phyloP scores from a whole-genome alignment of 2,888 invertebrate species.

The Rhamnusium bicolor region DNA sequence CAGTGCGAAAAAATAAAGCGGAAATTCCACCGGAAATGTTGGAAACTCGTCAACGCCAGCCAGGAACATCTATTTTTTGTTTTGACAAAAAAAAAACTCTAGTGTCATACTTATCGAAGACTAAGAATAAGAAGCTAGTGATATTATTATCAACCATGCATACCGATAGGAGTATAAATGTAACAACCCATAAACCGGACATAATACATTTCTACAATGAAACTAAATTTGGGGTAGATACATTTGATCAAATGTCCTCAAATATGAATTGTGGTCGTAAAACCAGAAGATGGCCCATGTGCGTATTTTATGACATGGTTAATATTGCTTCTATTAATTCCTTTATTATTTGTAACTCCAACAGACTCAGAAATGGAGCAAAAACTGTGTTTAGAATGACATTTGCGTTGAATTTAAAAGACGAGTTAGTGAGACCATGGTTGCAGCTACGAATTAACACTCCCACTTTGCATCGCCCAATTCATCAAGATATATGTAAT shows the following conservation, averaged over 20 bases:
- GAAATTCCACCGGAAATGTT: too few relatives aligned
- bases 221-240: background rate
- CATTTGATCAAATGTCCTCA: background rate
- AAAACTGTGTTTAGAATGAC: background rate
- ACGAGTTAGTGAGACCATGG: background rate
- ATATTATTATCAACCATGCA: constrained; percentile 36
- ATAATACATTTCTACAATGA: background rate
- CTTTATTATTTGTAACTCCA: background rate
- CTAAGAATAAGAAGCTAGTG: constrained; percentile 27
- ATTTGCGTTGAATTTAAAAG: background rate
- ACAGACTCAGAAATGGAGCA: background rate
- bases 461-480: background rate
- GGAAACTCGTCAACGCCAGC: background rate
- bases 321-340: background rate
- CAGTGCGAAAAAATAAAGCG: constrained; percentile 60
- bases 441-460: background rate
- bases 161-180: background rate
- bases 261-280: background rate
- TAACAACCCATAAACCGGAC: background rate
- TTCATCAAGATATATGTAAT: background rate
- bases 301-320: background rate
- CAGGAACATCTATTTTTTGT: background rate
- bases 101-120: constrained; percentile 12
- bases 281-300: background rate
- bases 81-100: constrained; percentile 5